Evolutionary conservation across 2,888 invertebrate genomes (phyloP), one percentile per base, ranked within the genome.

Genomic region (Drosophila barbarae): DNA sequence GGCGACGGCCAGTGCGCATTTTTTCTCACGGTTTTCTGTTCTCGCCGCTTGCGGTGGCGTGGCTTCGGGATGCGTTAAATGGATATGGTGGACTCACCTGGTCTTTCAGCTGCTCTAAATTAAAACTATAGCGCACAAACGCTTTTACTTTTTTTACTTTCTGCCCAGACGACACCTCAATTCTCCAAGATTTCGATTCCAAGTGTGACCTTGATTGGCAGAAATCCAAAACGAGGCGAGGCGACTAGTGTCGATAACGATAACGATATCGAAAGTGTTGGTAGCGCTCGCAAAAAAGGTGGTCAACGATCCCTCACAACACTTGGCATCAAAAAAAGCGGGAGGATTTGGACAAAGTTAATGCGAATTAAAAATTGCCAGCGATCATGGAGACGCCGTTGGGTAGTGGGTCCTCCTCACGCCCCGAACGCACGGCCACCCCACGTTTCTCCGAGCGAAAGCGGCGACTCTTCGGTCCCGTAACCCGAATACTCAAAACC

Each of bases 381-480:
- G 35, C 12, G 34, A 71, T 36, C 35, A 89, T 89, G 89, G 88
- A 89, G 54, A 89, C 89, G 30, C 89, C 89, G 9, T 76, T 74
- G 64, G 85, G 71, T 30, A 72, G 69, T 77, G 71, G 72, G 10
- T 73, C 75, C 18, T 64, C 73, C 54, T 26, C 23, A 32, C 86
- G 86, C 10, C 64, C 84, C 9, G 59, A 72, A 23, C 86, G 88
- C 30, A 78, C 73, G 41, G 85, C 87, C 15, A 93, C 93, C 2
- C 92, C 93, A 3, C 91, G 91, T 77, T 90, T 93, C 86, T 90
- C 92, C 0, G 92, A 92, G 72, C 90, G 93, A 30, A 92, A 93
- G 79, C 92, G 93, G 71, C 91, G 92, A 71, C 89, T 93, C 71
- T 93, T 94, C 79, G 55, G 60, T 26, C 67, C 70, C 5, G 61